Base-by-base conservation (phyloP, 2,888 invertebrate species). In the Ceratothoa steindachneri region DNA sequence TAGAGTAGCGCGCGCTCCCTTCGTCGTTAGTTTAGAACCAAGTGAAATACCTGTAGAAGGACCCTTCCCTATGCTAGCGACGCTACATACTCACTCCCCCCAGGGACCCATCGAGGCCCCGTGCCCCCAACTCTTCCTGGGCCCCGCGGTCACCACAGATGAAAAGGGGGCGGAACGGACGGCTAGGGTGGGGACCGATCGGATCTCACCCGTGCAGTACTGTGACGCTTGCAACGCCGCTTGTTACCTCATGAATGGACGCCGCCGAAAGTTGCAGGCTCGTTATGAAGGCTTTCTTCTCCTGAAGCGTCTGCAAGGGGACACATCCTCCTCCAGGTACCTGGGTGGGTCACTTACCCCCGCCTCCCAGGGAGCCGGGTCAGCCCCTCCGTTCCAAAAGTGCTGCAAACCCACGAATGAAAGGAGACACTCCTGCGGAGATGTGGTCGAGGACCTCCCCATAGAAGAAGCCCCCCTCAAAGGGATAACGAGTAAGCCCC, bases 181-280 rank as follows among this genome's bases (percentile, higher is more conserved):
- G n/a, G n/a, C n/a, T 51, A 51, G 52, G 52, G 15, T 19, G 15
- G 52, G 52, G 19, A 51, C n/a, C 15, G 19, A 15, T n/a, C n/a
- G 52, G 3, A 1, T 51, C 15, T 15, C 52, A 19, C 15, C 27
- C 4, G 41, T 72, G 60, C 74, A 73, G 66, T 78, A 71, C 64
- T 78, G 77, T 53, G 77, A 78, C 60, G 71, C 77, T 5, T 78
- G 77, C 67, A 75, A 78, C 73, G 70, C 77, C 24, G 71, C 75
- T 29, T 78, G 77, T 31, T 73, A 75, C 41, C 71, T 78, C 51
- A 78, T 78, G 77, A 75, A 31, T 27, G 71, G 75, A 9, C 60
- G 73, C 0, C 67, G 77, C 22, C 71, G 77, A 51, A 78, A 78
- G 71, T 73, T 78, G 29, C 77, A 78, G 55, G 77, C 75, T 22